These are phyloP conservation scores for Ommatoiulus sabulosus DNA, from an alignment of 2,888 invertebrate genomes.

Conservation along the genomic window DNA sequence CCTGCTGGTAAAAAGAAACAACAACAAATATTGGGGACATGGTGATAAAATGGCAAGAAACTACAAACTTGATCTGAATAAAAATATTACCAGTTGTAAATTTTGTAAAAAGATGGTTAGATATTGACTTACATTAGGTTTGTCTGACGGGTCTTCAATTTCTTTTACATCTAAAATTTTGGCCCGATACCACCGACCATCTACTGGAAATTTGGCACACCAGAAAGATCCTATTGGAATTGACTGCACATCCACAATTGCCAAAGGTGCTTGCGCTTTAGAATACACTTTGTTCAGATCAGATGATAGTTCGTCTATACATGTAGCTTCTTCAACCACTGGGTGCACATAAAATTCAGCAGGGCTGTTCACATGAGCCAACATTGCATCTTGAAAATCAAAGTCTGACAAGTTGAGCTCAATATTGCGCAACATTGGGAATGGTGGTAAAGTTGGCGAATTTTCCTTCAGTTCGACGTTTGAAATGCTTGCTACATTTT, in stretches of 20 bases:
- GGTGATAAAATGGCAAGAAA: too few species aligned
- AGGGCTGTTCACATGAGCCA: constrained; percentile 38
- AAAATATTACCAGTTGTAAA: too few species aligned
- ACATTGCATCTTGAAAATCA: not conserved
- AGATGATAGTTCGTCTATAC: not conserved
- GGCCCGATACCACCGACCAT: constrained; percentile 65
- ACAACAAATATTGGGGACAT: not conserved
- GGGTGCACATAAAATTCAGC: constrained; percentile 48
- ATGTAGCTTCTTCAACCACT: not conserved
- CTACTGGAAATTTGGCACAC: constrained; percentile 58
- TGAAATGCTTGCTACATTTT: not conserved
- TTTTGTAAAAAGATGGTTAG: not conserved
- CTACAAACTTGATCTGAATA: too few species aligned
- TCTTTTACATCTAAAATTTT: constrained; percentile 55
- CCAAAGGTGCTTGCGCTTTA: not conserved
- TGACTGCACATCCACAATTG: not conserved
- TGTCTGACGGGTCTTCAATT: not conserved
- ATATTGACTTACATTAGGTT: not conserved
- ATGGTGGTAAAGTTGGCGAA: not conserved
- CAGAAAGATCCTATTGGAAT: constrained; percentile 53
- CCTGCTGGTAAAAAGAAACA: not conserved
- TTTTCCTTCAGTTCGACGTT: not conserved
- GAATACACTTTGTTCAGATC: constrained; percentile 9
- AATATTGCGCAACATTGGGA: not conserved
- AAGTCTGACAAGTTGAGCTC: constrained; percentile 3